A percentile compares a stretch with the other conserved stretches of the same genome.
Conservation (phyloP, 2,888 invertebrate species). For the Tigriopus californicus region DNA sequence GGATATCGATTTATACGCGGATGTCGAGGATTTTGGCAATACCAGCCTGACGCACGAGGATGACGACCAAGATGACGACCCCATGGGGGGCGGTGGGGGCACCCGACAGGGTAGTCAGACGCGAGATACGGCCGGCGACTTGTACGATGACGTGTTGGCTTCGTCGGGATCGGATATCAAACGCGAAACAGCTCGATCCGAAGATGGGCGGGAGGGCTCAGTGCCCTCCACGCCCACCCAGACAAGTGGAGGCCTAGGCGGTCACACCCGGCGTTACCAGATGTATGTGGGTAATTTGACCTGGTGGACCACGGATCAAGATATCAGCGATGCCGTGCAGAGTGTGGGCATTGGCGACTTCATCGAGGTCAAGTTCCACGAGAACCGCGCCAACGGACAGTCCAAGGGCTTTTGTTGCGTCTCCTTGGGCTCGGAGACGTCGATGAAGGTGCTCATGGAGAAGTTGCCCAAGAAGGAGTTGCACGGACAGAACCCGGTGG, state of each 20-base stretch:
- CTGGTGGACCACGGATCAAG: conserved; percentile 98
- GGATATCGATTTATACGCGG: conserved; percentile 91
- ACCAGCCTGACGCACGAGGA: neutral
- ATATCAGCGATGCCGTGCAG: conserved; percentile 72
- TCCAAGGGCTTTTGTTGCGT: conserved; percentile 96
- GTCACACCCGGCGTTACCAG: conserved; percentile 58
- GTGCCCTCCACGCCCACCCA: conserved; percentile 23
- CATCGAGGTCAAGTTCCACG: conserved; percentile 96
- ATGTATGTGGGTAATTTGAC: conserved; percentile 95
- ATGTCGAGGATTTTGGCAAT: conserved; percentile 68
- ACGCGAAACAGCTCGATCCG: conserved; percentile 40
- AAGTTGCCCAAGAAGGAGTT: conserved; percentile 72
- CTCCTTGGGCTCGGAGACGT: conserved; percentile 76
- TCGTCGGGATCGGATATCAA: conserved; percentile 34
- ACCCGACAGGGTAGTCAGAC: conserved; percentile 23
- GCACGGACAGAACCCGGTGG: conserved; percentile 84
- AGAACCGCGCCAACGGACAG: conserved; percentile 94
- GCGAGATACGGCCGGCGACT: conserved; percentile 68
- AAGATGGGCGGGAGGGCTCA: conserved; percentile 29
- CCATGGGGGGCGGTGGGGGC: neutral
- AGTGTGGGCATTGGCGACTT: conserved; percentile 79
- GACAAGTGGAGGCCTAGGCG: conserved; percentile 30
- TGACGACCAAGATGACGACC: neutral
- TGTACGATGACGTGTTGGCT: conserved; percentile 87
- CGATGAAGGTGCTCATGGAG: conserved; percentile 73